Evolutionary conservation across 2,797 vertebrate genomes (phyloP).

Genomic region (Diplodus sargus): DNA sequence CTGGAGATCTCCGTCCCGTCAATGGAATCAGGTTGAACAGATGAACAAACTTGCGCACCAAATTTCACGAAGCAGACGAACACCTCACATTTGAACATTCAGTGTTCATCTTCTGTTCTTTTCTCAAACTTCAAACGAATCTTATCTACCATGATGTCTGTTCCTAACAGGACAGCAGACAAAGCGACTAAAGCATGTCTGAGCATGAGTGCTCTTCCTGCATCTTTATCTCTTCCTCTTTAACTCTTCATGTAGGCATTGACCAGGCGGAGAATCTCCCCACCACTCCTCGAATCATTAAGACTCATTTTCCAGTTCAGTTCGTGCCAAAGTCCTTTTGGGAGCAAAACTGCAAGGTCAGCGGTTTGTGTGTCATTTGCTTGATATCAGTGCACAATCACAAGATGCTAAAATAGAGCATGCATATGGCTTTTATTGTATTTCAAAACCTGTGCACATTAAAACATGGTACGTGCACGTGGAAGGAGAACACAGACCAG

Average conservation of each 20-base stretch:
- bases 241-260: slow-evolving; percentile 44
- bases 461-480: no score
- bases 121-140: no score
- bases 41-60: neutral
- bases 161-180: no score
- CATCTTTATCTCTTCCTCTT: neutral
- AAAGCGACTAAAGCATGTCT: neutral
- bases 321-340: slow-evolving; percentile 78
- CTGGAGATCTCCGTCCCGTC: slow-evolving; percentile 55
- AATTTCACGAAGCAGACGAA: no score
- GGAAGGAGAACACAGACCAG: no score
- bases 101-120: no score
- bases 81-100: no score
- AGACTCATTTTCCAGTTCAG: slow-evolving; percentile 76
- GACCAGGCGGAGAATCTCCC: slow-evolving; percentile 56
- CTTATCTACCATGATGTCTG: no score
- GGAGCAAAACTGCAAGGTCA: slow-evolving; percentile 77
- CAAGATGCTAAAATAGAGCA: no score
- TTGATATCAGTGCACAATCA: no score
- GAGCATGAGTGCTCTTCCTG: neutral
- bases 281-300: slow-evolving; percentile 76
- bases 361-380: slow-evolving; percentile 1
- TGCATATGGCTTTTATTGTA: no score
- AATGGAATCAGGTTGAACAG: slow-evolving; percentile 57
- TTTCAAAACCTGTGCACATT: no score